A percentile compares a stretch with the other conserved stretches of the same genome.
These are phyloP conservation scores for Limenitis camilla DNA, from an alignment of 2,888 invertebrate species.

Conservation along the genomic window DNA sequence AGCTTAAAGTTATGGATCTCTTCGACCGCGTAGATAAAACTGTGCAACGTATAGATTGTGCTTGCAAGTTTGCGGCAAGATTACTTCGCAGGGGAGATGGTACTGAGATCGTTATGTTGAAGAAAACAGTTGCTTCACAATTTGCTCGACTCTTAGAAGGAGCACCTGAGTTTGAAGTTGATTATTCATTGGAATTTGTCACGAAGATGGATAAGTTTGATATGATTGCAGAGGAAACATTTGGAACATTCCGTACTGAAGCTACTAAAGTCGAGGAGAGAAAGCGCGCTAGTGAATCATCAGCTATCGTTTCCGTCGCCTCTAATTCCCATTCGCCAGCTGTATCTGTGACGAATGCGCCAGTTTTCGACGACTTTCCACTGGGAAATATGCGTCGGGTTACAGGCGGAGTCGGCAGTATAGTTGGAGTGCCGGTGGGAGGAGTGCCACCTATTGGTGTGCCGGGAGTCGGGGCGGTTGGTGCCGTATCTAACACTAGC, in stretches of 20 bases:
- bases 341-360: constrained; percentile 77
- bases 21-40: constrained; percentile 88
- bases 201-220: constrained; percentile 87
- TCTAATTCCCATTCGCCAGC: constrained; percentile 65
- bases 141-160: constrained; percentile 85
- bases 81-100: constrained; percentile 89
- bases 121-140: constrained; percentile 85
- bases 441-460: constrained; percentile 40
- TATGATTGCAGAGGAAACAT: constrained; percentile 79
- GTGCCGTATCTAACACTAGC: constrained; percentile 40
- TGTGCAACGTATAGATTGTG: constrained; percentile 88
- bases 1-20: constrained; percentile 92
- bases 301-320: constrained; percentile 56
- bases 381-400: constrained; percentile 70
- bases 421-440: constrained; percentile 37
- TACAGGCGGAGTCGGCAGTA: constrained; percentile 36
- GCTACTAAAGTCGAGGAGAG: constrained; percentile 73
- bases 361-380: constrained; percentile 84
- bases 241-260: constrained; percentile 84
- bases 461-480: constrained; percentile 47
- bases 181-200: constrained; percentile 86
- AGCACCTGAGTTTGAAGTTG: constrained; percentile 86
- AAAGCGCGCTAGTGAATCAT: constrained; percentile 64
- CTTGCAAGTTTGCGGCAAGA: constrained; percentile 87
- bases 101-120: constrained; percentile 87